Conservation (phyloP, 2,797 vertebrate species). For the Coregonus suidteri region DNA sequence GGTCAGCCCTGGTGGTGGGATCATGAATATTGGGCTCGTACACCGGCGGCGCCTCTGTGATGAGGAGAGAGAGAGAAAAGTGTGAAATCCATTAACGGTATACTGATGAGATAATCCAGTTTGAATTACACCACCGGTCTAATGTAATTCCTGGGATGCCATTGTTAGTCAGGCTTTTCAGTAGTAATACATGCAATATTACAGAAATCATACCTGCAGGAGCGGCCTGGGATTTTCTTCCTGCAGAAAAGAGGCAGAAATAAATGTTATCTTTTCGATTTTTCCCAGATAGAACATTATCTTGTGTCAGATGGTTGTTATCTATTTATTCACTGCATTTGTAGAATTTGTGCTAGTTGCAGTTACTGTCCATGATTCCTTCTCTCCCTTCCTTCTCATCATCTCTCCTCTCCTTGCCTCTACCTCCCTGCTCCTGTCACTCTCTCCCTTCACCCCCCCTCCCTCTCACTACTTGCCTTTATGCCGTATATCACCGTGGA, state of each 20-base stretch:
- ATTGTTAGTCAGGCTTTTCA: slow-evolving; percentile 4
- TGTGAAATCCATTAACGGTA: slow-evolving; percentile 9
- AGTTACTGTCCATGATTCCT: neutral
- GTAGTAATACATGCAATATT: neutral
- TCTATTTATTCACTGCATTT: neutral
- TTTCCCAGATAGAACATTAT: neutral
- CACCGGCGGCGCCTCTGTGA: slow-evolving; percentile 57
- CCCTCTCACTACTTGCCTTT: slow-evolving; percentile 32
- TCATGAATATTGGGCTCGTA: slow-evolving; percentile 76
- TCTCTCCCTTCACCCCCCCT: slow-evolving; percentile 18
- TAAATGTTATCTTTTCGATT: neutral
- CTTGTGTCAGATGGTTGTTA: slow-evolving; percentile 11
- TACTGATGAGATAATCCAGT: slow-evolving; percentile 11
- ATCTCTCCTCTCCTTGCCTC: neutral
- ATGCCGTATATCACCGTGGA: slow-evolving; percentile 34
- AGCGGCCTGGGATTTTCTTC: slow-evolving; percentile 52
- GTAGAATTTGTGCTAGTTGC: neutral
- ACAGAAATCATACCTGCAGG: slow-evolving; percentile 52
- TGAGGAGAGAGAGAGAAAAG: slow-evolving; percentile 14
- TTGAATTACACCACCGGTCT: slow-evolving; percentile 18
- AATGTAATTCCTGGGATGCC: slow-evolving; percentile 6
- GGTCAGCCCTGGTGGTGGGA: slow-evolving; percentile 73
- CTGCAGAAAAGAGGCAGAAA: slow-evolving; percentile 50
- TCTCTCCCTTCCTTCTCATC: too few relatives aligned
- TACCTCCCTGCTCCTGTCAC: neutral